phyloP scores from a whole-genome alignment of 2,797 vertebrate species.

The Phyllotis vaccarum region DNA sequence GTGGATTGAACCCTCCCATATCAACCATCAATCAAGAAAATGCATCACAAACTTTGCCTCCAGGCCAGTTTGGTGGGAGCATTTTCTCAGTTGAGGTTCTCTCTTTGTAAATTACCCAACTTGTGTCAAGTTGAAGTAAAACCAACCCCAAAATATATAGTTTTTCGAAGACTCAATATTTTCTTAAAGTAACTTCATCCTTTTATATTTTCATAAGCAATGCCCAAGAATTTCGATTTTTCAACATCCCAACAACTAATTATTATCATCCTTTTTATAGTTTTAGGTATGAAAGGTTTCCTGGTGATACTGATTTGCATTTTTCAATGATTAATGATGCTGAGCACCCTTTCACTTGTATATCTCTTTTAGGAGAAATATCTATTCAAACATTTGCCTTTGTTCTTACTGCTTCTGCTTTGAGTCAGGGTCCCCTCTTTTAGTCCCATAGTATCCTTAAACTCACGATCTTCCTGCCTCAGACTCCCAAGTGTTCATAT shows the following conservation, averaged over 20 bases:
- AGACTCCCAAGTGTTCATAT: too few relatives aligned
- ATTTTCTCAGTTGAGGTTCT: too few relatives aligned
- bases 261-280: not conserved
- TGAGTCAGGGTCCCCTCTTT: too few relatives aligned
- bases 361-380: too few relatives aligned
- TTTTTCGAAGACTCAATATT: not conserved
- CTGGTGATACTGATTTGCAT: not conserved
- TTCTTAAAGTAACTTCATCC: not conserved
- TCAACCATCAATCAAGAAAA: not conserved
- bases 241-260: not conserved
- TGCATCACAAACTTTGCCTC: too few relatives aligned
- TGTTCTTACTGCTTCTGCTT: too few relatives aligned
- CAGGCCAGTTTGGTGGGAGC: too few relatives aligned
- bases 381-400: too few relatives aligned
- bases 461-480: too few relatives aligned
- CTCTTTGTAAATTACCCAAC: not conserved
- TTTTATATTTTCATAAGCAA: not conserved
- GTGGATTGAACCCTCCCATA: not conserved
- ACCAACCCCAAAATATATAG: not conserved
- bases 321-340: not conserved
- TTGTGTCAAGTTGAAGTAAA: not conserved
- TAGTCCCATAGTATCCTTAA: too few relatives aligned
- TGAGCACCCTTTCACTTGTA: too few relatives aligned
- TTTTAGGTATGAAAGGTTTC: constrained; percentile 15
- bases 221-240: not conserved